These are phyloP conservation scores for Monochamus saltuarius DNA, from an alignment of 1,140 invertebrate genomes.

Conservation along the genomic window DNA sequence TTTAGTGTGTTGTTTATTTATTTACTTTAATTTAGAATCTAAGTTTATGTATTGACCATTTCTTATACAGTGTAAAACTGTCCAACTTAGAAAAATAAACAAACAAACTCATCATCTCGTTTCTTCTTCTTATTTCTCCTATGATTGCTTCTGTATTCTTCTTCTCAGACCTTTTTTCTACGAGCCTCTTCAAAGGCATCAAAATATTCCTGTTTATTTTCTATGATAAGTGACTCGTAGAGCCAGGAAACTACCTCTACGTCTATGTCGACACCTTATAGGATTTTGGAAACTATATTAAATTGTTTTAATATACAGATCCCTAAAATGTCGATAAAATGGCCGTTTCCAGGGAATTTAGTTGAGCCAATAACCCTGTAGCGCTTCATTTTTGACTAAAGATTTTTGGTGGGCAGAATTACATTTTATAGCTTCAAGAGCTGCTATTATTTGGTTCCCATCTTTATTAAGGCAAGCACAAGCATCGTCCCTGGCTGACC, in stretches of 20 bases:
- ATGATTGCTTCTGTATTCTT: constrained; percentile 1
- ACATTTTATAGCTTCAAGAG: too few relatives aligned
- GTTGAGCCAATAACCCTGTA: background rate
- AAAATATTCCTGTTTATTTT: background rate
- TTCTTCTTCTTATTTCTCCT: too few relatives aligned
- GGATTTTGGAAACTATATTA: constrained; percentile 3
- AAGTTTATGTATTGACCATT: too few relatives aligned
- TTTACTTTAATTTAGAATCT: too few relatives aligned
- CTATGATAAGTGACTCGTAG: constrained; percentile 10
- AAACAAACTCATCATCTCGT: background rate
- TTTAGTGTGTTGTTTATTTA: too few relatives aligned
- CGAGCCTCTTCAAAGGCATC: constrained; percentile 5
- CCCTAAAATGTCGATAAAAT: background rate
- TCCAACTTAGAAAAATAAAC: too few relatives aligned
- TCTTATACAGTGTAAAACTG: too few relatives aligned
- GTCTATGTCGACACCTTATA: background rate
- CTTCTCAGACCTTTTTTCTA: background rate
- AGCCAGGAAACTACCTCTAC: background rate
- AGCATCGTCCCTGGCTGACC: too few relatives aligned
- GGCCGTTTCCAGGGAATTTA: background rate
- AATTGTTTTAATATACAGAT: constrained; percentile 1
- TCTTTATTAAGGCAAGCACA: too few relatives aligned
- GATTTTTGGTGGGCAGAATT: too few relatives aligned
- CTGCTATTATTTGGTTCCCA: too few relatives aligned
- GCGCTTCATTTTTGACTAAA: constrained; percentile 3